Percentiles rank a stretch among this genome's conserved stretches.
Evolutionary conservation across 1,140 invertebrate species (phyloP).

Genomic region (Hydropsyche tenuis): DNA sequence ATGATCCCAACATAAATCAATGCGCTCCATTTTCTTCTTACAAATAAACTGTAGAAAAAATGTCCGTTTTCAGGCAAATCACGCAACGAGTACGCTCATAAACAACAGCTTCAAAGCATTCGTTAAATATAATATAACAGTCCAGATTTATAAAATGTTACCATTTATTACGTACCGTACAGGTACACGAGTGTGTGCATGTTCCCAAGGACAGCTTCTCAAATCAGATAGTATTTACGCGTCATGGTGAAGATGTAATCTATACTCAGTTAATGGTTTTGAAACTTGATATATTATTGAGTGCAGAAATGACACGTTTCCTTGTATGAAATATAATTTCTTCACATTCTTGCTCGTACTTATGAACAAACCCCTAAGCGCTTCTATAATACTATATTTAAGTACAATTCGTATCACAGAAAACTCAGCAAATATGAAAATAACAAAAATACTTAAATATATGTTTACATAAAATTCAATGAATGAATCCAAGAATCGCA

Average conservation of each 20-base stretch:
- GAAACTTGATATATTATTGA: conserved; percentile 25
- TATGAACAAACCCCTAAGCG: not conserved
- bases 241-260: conserved; percentile 23
- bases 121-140: too few species aligned
- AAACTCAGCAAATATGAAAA: too few species aligned
- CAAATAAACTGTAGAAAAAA: not conserved
- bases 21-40: conserved; percentile 9
- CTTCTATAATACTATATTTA: too few species aligned
- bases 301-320: conserved; percentile 25
- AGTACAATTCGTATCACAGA: too few species aligned
- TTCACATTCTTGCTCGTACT: not conserved
- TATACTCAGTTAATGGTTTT: conserved; percentile 34
- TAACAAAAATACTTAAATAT: not conserved
- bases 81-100: not conserved
- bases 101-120: too few species aligned
- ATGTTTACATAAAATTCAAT: not conserved
- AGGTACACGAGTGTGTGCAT: not conserved
- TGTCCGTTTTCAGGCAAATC: not conserved
- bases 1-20: conserved; percentile 43
- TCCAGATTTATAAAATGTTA: not conserved
- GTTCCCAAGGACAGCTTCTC: not conserved
- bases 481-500: too few species aligned
- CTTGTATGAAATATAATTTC: conserved; percentile 6
- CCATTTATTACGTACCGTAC: not conserved
- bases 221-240: conserved; percentile 12